These are phyloP conservation scores for Mesocricetus auratus DNA, from an alignment of 2,113 vertebrate species.

Conservation along the genomic window DNA sequence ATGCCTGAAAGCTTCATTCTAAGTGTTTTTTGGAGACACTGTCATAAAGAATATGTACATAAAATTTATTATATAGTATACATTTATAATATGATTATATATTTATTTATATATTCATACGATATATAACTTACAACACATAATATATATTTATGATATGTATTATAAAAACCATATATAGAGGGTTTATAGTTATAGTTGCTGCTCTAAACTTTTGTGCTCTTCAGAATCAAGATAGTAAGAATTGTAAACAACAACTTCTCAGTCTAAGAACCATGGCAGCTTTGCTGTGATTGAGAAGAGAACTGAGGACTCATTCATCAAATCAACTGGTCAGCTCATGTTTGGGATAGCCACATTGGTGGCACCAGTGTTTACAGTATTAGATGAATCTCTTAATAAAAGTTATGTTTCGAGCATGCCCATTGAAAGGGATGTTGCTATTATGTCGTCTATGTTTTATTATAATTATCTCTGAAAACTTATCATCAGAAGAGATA, in stretches of 20 bases:
- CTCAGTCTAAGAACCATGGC: not conserved
- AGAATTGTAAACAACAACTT: slow-evolving; percentile 2
- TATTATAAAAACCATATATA: not conserved
- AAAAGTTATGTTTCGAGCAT: not conserved
- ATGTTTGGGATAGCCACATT: not conserved
- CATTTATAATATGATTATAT: too few relatives aligned
- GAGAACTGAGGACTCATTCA: not conserved
- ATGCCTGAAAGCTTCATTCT: slow-evolving; percentile 51
- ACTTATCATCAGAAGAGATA: not conserved
- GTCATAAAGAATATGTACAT: too few relatives aligned
- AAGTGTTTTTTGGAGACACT: slow-evolving; percentile 68
- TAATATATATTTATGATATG: too few relatives aligned
- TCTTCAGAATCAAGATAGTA: slow-evolving; percentile 76
- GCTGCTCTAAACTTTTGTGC: slow-evolving; percentile 78
- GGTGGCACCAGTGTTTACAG: not conserved
- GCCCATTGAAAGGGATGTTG: not conserved
- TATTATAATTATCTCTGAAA: not conserved
- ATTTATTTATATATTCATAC: too few relatives aligned
- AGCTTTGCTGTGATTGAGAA: not conserved
- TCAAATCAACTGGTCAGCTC: not conserved
- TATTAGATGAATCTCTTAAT: not conserved
- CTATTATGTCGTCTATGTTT: not conserved
- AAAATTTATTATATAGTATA: too few relatives aligned
- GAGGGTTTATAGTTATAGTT: slow-evolving; percentile 82
- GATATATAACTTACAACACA: too few relatives aligned